phyloP scores from a whole-genome alignment of 2,888 invertebrate species.

The Drosophila paranaensis region DNA sequence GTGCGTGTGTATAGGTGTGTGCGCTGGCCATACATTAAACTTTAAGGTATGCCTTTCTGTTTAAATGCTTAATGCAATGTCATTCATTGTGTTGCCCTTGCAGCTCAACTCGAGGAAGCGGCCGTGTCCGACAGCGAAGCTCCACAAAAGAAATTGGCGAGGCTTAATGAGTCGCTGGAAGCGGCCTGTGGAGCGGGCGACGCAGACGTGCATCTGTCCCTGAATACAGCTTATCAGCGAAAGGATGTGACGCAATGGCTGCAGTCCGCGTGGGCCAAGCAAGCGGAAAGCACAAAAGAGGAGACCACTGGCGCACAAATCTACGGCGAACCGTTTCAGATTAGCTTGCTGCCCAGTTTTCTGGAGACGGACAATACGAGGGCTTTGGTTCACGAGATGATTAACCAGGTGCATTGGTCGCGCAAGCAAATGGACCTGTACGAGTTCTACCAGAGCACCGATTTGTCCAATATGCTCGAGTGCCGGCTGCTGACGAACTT shows the following conservation, averaged over 20 bases:
- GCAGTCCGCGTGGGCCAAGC: constrained; percentile 60
- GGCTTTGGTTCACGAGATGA: constrained; percentile 88
- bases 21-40: constrained; percentile 59
- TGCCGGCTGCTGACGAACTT: constrained; percentile 87
- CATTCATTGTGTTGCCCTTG: constrained; percentile 78
- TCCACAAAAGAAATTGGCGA: constrained; percentile 66
- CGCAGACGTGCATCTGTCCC: constrained; percentile 45
- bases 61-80: constrained; percentile 74
- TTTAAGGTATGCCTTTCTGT: constrained; percentile 79
- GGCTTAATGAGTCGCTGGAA: constrained; percentile 35
- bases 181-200: constrained; percentile 3
- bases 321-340: constrained; percentile 88
- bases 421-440: constrained; percentile 94
- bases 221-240: constrained; percentile 62
- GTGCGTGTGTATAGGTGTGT: constrained; percentile 43
- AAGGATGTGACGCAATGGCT: constrained; percentile 62
- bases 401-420: constrained; percentile 89
- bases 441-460: constrained; percentile 93
- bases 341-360: constrained; percentile 88
- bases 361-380: constrained; percentile 87
- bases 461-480: constrained; percentile 86
- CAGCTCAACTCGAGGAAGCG: constrained; percentile 50
- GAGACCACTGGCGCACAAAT: constrained; percentile 80
- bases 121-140: constrained; percentile 31
- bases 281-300: constrained; percentile 53